Evolutionary conservation across 2,113 vertebrate species (phyloP).

Genomic region (Bucco capensis): DNA sequence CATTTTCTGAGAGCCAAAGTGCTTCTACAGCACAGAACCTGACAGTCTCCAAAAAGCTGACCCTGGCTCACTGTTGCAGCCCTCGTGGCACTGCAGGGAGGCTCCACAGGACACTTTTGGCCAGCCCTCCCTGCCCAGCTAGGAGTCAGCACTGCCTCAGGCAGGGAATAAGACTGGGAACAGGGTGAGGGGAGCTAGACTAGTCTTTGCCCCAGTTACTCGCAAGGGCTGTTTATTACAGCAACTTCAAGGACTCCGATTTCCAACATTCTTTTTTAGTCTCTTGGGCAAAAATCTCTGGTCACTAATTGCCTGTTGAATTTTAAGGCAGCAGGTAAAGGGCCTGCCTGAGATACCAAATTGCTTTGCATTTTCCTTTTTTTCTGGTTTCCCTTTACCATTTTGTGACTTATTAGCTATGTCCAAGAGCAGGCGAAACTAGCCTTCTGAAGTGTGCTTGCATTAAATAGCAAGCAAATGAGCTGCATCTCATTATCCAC

Average conservation of each 20-base stretch:
- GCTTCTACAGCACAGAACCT: not conserved
- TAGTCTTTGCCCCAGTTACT: not conserved
- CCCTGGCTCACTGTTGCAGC: not conserved
- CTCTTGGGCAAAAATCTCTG: not conserved
- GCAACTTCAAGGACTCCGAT: not conserved
- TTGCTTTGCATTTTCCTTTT: not conserved
- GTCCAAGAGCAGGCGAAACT: not conserved
- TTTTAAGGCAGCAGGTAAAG: not conserved
- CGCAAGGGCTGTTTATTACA: not conserved
- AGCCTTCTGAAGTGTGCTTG: not conserved
- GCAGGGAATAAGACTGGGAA: not conserved
- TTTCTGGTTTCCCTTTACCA: not conserved
- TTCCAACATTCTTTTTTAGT: not conserved
- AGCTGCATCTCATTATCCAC: not conserved
- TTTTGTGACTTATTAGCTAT: not conserved
- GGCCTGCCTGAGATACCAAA: not conserved
- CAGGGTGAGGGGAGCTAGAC: fast-evolving
- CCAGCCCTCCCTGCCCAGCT: not conserved
- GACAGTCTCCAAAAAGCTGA: fast-evolving
- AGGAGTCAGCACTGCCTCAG: not conserved
- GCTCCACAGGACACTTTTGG: not conserved
- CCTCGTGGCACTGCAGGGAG: fast-evolving
- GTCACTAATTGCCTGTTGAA: not conserved
- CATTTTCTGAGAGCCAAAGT: not conserved
- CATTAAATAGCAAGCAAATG: not conserved